phyloP scores from a whole-genome alignment of 2,113 vertebrate genomes.

The Pseudorectes ferrugineus region DNA sequence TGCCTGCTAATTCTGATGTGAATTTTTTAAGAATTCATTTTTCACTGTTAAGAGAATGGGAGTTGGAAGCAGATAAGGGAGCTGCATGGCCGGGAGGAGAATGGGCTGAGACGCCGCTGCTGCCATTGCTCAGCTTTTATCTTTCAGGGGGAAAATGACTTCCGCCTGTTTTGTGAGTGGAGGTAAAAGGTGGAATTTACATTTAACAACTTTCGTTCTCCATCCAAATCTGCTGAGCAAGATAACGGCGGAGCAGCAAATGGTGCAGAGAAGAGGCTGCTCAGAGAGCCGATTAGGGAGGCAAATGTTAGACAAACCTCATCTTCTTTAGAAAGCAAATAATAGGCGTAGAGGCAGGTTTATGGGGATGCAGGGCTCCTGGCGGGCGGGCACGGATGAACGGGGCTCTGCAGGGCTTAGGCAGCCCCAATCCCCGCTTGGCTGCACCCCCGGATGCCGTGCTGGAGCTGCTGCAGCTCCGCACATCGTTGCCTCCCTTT shows the following conservation, averaged over 20 bases:
- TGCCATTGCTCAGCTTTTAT: slow-evolving; percentile 60
- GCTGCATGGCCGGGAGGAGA: not conserved
- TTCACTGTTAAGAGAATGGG: slow-evolving; percentile 50
- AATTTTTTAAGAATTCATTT: slow-evolving; percentile 57
- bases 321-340: slow-evolving; percentile 51
- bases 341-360: not conserved
- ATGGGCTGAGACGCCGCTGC: not conserved
- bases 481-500: not conserved
- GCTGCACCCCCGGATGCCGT: not conserved
- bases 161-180: slow-evolving; percentile 35
- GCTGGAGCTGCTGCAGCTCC: not conserved
- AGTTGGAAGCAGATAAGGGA: slow-evolving; percentile 52
- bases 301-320: slow-evolving; percentile 58
- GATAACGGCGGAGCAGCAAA: slow-evolving; percentile 37
- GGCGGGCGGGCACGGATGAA: not conserved
- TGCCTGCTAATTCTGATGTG: slow-evolving; percentile 52
- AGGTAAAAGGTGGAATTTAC: slow-evolving; percentile 66
- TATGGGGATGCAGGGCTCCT: not conserved
- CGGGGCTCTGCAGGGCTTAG: not conserved
- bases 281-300: slow-evolving; percentile 51
- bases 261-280: slow-evolving; percentile 55
- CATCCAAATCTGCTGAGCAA: slow-evolving; percentile 62
- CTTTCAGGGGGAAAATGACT: slow-evolving; percentile 49
- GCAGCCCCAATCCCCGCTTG: not conserved
- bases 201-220: slow-evolving; percentile 59